Conservation (phyloP, 2,797 vertebrate genomes). For the Sternarchorhynchus goeldii region DNA sequence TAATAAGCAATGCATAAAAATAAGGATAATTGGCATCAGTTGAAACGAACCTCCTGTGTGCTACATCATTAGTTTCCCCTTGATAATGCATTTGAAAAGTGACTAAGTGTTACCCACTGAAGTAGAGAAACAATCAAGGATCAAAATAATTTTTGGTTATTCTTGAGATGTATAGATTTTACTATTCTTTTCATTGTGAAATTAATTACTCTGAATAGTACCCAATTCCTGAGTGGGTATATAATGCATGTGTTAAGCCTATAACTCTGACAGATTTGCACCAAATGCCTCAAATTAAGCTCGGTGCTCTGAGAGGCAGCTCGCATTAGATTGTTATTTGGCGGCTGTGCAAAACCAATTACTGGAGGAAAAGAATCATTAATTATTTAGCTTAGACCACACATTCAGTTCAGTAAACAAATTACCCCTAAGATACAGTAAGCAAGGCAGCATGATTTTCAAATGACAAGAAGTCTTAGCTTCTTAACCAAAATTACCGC, state of each 20-base stretch:
- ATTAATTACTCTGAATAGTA: slow-evolving; percentile 53
- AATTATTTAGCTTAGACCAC: slow-evolving; percentile 70
- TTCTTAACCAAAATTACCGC: slow-evolving; percentile 19
- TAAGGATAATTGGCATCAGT: slow-evolving; percentile 33
- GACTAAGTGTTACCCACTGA: slow-evolving; percentile 40
- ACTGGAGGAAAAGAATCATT: slow-evolving; percentile 67
- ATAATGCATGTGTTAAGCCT: slow-evolving; percentile 58
- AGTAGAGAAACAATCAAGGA: slow-evolving; percentile 33
- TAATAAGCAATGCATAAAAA: slow-evolving; percentile 23
- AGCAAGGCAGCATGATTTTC: slow-evolving; percentile 43
- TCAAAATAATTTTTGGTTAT: slow-evolving; percentile 48
- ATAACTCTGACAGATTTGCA: slow-evolving; percentile 62
- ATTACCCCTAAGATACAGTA: slow-evolving; percentile 58
- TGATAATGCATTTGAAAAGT: slow-evolving; percentile 44
- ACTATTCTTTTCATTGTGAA: slow-evolving; percentile 50
- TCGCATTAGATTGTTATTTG: slow-evolving; percentile 68
- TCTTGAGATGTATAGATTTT: slow-evolving; percentile 48
- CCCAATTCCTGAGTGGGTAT: slow-evolving; percentile 45
- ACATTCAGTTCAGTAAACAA: slow-evolving; percentile 69
- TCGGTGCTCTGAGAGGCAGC: slow-evolving; percentile 62
- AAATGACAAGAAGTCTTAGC: slow-evolving; percentile 50
- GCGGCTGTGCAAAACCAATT: slow-evolving; percentile 68
- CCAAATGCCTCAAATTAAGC: slow-evolving; percentile 64
- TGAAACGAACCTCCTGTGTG: not conserved
- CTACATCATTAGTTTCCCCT: slow-evolving; percentile 29